Base-by-base conservation (phyloP, 2,888 invertebrate genomes). In the Melinopterus prodromus region DNA sequence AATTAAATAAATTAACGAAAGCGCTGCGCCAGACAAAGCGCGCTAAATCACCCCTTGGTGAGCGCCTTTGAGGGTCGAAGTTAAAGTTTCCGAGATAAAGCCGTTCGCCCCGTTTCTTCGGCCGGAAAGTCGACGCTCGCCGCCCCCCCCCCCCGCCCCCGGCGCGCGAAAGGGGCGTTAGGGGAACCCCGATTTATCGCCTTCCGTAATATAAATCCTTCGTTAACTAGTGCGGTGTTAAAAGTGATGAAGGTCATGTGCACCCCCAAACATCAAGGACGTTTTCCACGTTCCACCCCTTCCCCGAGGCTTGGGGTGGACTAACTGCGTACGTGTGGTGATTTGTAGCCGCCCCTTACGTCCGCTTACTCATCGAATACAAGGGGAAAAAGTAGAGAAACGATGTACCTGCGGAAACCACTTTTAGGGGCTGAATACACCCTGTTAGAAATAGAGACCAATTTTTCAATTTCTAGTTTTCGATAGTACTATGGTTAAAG, bases 141-240 rank as follows among this genome's bases (percentile, higher is more conserved):
- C 53, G 3, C 53, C 12, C 3, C 53, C 53, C 5, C 9, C 53
- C 1, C 53, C 53, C 12, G 3, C 53, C 53, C 9, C 53, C 2
- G 3, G 9, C 12, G 26, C 35, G n/a, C 74, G 7, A 74, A 71
- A 74, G 36, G 74, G 36, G 37, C 74, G 35, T 26, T 74, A 35
- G 35, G 74, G 74, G 74, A 74, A 35, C 74, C 36, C 74, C 74
- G 74, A 74, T 74, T 74, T 74, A 74, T 35, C 36, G 35, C 74
- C 37, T 9, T 35, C 35, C 35, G 74, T 74, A 74, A 74, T 36
- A 74, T 79, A 80, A 80, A 80, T 80, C 77, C 77, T 77, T 36
- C 26, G 77, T 77, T 80, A 80, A 77, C 77, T 75, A 74, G 79
- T 69, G 70, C 77, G 72, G 72, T 76, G 76, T 70, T 71, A 76